Evolutionary conservation across 2,797 vertebrate species (phyloP).

Genomic region (Falco columbarius): DNA sequence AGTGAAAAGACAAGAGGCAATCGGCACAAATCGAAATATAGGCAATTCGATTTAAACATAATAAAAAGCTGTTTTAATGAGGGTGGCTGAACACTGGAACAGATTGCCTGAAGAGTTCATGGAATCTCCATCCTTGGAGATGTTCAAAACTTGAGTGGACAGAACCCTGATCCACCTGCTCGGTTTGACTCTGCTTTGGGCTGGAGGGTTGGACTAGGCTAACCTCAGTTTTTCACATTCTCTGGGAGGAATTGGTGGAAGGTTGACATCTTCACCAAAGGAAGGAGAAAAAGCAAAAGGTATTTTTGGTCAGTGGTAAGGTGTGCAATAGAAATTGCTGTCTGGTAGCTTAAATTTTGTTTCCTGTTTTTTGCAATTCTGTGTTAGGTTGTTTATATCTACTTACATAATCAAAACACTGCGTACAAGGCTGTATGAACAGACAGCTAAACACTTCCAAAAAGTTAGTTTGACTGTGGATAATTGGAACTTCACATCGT

Average conservation of each 20-base stretch:
- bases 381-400: neutral
- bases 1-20: neutral
- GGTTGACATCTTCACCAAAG: neutral
- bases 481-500: neutral
- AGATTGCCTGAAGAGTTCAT: neutral
- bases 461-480: neutral
- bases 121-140: neutral
- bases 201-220: accelerated
- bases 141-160: neutral
- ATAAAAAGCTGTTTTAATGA: neutral
- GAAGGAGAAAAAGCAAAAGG: neutral
- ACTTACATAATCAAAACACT: neutral
- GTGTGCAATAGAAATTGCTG: neutral
- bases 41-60: neutral
- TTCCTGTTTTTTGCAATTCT: neutral
- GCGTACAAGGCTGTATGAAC: neutral
- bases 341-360: neutral
- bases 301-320: neutral
- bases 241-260: neutral
- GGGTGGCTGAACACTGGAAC: neutral
- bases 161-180: neutral
- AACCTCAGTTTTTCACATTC: neutral
- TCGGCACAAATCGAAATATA: neutral
- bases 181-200: neutral
- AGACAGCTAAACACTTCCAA: neutral